Conservation (phyloP, 2,113 vertebrate genomes). For the Percina caprodes region DNA sequence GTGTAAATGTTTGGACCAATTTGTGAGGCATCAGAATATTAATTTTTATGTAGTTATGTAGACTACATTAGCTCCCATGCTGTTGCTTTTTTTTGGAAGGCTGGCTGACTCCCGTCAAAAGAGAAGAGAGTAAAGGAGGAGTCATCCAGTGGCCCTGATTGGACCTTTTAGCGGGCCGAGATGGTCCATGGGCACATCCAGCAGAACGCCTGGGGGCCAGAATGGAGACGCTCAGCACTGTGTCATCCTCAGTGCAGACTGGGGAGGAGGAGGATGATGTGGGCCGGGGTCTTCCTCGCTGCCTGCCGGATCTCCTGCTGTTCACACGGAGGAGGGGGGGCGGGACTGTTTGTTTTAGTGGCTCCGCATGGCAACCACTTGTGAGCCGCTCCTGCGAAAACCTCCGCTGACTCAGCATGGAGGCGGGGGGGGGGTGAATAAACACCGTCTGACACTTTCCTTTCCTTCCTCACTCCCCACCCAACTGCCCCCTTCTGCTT, state of each 20-base stretch:
- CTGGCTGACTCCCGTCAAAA: too few species aligned
- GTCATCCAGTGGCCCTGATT: too few species aligned
- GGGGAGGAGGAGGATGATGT: constrained; percentile 1
- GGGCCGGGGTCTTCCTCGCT: constrained; percentile 23
- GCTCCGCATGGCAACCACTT: constrained; percentile 73
- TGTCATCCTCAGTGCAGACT: constrained; percentile 5
- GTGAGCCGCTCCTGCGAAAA: constrained; percentile 64
- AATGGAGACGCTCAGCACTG: neutral
- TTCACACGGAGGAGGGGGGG: constrained; percentile 66
- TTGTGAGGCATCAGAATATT: too few species aligned
- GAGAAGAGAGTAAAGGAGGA: neutral
- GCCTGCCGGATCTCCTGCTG: constrained; percentile 43
- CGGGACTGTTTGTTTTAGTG: constrained; percentile 72
- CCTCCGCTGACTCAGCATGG: constrained; percentile 45
- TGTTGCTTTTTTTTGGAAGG: too few species aligned
- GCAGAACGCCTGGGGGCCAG: neutral
- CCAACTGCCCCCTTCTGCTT: neutral
- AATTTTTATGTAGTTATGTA: too few species aligned
- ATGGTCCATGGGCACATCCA: neutral
- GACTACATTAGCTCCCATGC: too few species aligned
- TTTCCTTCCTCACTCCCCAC: neutral
- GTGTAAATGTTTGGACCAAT: too few species aligned
- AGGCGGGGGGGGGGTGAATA: constrained; percentile 23
- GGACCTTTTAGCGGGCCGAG: neutral
- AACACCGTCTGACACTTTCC: constrained; percentile 26